A percentile compares a stretch with the other conserved stretches of the same genome.
phyloP scores from a whole-genome alignment of 1,140 invertebrate species.

The Drosophila varians region DNA sequence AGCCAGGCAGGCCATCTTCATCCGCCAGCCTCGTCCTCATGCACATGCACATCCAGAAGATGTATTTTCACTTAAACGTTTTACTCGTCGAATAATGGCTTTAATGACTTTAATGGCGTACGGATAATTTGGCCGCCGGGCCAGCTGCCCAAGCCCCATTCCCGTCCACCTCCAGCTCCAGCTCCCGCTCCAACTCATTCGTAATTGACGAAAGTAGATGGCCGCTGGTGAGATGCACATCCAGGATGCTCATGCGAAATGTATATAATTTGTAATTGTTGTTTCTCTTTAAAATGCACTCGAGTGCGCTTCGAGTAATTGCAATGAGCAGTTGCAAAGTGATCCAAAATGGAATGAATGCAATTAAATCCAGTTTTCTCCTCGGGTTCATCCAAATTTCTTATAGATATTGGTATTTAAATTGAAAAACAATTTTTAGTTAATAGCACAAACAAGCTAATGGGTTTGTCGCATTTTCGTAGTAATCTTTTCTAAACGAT shows the following conservation, averaged over 20 bases:
- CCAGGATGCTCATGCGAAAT: slow-evolving; percentile 50
- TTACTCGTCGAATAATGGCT: slow-evolving; percentile 74
- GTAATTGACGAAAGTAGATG: slow-evolving; percentile 76
- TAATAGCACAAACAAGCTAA: background rate
- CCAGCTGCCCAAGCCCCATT: slow-evolving; percentile 32
- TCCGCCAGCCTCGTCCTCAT: slow-evolving; percentile 6
- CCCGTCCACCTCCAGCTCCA: background rate
- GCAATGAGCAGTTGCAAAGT: slow-evolving; percentile 39
- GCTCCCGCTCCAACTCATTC: slow-evolving; percentile 24
- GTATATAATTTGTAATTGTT: slow-evolving; percentile 70
- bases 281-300: slow-evolving; percentile 62
- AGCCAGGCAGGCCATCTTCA: slow-evolving; percentile 11
- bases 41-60: slow-evolving; percentile 59
- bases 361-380: slow-evolving; percentile 31
- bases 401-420: background rate
- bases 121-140: slow-evolving; percentile 72
- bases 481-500: background rate
- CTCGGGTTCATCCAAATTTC: slow-evolving; percentile 2
- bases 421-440: background rate
- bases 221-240: slow-evolving; percentile 43
- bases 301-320: slow-evolving; percentile 34
- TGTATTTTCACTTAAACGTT: slow-evolving; percentile 80
- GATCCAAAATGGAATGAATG: slow-evolving; percentile 27
- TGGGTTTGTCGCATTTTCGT: background rate
- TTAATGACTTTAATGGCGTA: slow-evolving; percentile 81